Evolutionary conservation across 2,797 vertebrate genomes (phyloP).

Genomic region (Cryptoblepharus egeriae): DNA sequence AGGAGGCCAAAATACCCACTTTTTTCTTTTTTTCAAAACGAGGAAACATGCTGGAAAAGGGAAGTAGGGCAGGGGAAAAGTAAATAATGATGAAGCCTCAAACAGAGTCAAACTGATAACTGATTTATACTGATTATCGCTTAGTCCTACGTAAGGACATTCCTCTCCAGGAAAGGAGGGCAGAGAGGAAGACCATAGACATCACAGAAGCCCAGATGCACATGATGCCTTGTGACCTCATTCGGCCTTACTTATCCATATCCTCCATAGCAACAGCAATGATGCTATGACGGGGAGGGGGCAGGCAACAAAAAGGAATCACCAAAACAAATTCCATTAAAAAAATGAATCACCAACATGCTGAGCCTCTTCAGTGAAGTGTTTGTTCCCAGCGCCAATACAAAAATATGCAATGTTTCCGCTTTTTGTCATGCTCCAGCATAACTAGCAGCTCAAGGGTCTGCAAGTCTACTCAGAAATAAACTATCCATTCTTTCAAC

Average conservation of each 20-base stretch:
- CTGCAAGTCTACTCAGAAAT: too few species aligned
- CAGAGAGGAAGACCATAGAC: not conserved
- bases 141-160: not conserved
- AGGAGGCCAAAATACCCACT: not conserved
- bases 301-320: not conserved
- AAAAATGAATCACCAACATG: slow-evolving; percentile 8
- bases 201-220: not conserved
- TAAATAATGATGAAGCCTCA: not conserved
- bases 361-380: not conserved
- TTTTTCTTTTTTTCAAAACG: not conserved
- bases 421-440: not conserved
- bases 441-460: too few species aligned
- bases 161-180: not conserved
- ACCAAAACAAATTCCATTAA: slow-evolving; percentile 6
- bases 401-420: not conserved
- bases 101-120: slow-evolving; percentile 5
- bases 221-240: slow-evolving; percentile 40
- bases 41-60: not conserved
- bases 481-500: too few species aligned
- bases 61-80: not conserved
- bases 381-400: not conserved
- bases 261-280: slow-evolving; percentile 53
- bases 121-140: not conserved
- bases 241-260: slow-evolving; percentile 35
- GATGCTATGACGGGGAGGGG: slow-evolving; percentile 15